phyloP scores from a whole-genome alignment of 2,797 vertebrate species.

The Rhinogobio ventralis region DNA sequence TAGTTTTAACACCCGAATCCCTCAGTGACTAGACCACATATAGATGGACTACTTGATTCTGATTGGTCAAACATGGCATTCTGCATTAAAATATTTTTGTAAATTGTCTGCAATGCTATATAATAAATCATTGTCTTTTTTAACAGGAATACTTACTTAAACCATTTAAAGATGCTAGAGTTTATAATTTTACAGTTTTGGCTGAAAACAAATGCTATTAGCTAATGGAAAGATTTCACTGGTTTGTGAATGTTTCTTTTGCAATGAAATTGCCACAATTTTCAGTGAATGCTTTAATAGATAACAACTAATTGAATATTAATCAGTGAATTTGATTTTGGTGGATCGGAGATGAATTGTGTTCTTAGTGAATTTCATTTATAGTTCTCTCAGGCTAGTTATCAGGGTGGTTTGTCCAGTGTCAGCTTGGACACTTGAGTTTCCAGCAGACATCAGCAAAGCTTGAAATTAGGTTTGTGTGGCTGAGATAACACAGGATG shows the following conservation, averaged over 20 bases:
- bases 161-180: background rate
- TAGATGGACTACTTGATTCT: background rate
- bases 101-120: background rate
- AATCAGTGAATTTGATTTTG: background rate
- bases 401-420: background rate
- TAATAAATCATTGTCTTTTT: background rate
- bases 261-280: background rate
- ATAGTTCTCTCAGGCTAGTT: background rate
- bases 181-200: background rate
- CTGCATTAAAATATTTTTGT: background rate
- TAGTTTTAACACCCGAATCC: constrained; percentile 42
- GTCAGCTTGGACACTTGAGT: background rate
- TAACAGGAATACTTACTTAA: background rate
- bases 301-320: background rate
- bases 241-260: background rate
- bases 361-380: background rate
- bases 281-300: background rate
- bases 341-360: background rate
- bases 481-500: constrained; percentile 9
- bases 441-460: background rate
- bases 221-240: background rate
- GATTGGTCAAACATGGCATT: background rate
- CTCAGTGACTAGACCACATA: background rate
- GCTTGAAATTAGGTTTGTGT: constrained; percentile 1
- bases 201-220: background rate